Evolutionary conservation across 2,888 invertebrate species (phyloP).

Genomic region (Timema podura): DNA sequence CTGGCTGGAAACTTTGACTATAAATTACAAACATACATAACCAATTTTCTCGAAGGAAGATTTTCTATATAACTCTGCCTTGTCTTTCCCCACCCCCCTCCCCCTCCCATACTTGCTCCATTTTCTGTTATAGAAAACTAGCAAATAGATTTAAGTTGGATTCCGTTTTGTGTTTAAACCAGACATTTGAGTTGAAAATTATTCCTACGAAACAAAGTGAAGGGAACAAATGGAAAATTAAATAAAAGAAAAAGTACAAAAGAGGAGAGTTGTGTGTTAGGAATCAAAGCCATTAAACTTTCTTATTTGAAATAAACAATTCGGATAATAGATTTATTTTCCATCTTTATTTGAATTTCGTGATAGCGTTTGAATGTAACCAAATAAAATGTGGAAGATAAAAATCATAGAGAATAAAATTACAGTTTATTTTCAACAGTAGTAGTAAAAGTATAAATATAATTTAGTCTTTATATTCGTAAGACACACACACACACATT

Average conservation of each 20-base stretch:
- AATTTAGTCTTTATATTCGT: no score
- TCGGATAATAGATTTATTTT: no score
- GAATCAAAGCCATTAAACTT: not conserved
- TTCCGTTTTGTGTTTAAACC: no score
- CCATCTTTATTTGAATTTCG: no score
- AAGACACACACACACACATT: no score
- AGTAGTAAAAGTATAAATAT: no score
- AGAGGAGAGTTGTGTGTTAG: not conserved
- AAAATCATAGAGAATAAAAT: no score
- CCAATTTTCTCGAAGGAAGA: slow-evolving; percentile 30
- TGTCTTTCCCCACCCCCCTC: not conserved
- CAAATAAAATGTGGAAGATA: no score
- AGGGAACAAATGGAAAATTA: not conserved
- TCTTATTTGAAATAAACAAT: no score
- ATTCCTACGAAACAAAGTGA: not conserved
- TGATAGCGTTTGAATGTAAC: no score
- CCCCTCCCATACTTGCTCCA: not conserved
- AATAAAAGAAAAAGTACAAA: not conserved
- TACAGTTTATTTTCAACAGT: no score
- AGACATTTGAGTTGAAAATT: not conserved
- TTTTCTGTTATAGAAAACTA: not conserved
- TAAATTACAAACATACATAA: slow-evolving; percentile 32
- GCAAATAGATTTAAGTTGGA: not conserved
- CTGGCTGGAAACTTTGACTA: slow-evolving; percentile 30
- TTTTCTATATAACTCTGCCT: slow-evolving; percentile 23